Base-by-base conservation (phyloP, 2,113 vertebrate genomes). In the Menidia beryllina region DNA sequence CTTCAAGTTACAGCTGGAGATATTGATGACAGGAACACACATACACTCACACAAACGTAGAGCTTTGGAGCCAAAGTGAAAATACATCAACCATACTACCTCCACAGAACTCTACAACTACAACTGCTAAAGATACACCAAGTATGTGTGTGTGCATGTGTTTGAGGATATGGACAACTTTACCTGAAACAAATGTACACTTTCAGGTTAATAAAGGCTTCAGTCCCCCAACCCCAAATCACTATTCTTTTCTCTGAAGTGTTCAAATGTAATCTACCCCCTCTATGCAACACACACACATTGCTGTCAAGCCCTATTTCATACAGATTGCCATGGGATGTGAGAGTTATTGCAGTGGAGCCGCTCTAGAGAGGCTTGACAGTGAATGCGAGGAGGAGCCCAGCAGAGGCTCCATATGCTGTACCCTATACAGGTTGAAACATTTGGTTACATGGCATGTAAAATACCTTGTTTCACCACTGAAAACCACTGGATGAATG, bases 291-390 rank as follows among this genome's bases (percentile, higher is more conserved):
- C 39, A 65, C 69, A 71, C 48, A 69, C 30, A 63, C 24, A 20
- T 11, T 23, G 54, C 68, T 76, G 77, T 88, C 79, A 79, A 75
- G 57, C 53, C 47, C 68, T 76, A 68, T 83, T 85, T 83, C 64
- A 84, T 62, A 69, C 57, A 73, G 69, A 79, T 58, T 70, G 75
- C 74, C 67, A 60, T 78, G 81, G 81, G 81, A 86, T 58, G 51
- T 41, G 27, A 70, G 79, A 84, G 73, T 89, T 84, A 89, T 86
- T 82, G 80, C 75, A 71, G 63, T 55, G 66, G 72, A 67, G 77
- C 55, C 53, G 75, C 71, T 76, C 76, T 69, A 74, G 50, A 82
- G 65, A 56, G 21, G 62, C 60, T 67, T 77, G 77, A 79, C 74
- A 66, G 41, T 68, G 70, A 79, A 72, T 70, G 74, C 72, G 77